A percentile compares a stretch with the other conserved stretches of the same genome.
phyloP scores from a whole-genome alignment of 2,113 vertebrate genomes.

The Nyctibius bracteatus region DNA sequence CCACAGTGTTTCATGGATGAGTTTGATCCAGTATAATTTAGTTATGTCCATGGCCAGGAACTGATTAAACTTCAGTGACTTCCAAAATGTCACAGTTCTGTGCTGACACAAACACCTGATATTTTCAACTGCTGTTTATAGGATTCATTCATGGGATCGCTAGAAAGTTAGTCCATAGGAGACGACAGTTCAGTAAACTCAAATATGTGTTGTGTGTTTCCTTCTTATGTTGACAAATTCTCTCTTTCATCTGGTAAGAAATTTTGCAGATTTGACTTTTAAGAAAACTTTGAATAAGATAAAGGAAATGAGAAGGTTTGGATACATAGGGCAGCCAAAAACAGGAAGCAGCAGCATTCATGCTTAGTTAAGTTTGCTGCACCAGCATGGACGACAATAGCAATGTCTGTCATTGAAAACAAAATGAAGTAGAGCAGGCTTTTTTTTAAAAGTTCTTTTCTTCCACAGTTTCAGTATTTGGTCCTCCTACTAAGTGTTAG shows the following conservation, averaged over 20 bases:
- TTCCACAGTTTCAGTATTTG: neutral
- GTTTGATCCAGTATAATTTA: neutral
- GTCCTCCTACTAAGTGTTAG: neutral
- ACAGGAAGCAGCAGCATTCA: neutral
- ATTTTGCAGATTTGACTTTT: neutral
- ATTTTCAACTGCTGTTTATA: neutral
- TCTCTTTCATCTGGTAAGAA: neutral
- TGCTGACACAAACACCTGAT: neutral
- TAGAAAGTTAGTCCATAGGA: neutral
- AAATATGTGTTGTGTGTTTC: neutral
- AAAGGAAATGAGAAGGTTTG: neutral
- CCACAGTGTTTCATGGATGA: neutral
- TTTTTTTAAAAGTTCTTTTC: neutral
- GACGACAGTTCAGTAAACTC: neutral
- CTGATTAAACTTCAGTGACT: neutral
- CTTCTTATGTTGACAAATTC: neutral
- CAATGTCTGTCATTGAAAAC: neutral
- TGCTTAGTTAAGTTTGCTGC: neutral
- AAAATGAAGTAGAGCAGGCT: neutral
- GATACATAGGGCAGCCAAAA: neutral
- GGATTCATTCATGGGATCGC: neutral
- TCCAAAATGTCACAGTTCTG: neutral
- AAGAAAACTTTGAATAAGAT: neutral
- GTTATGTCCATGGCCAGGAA: neutral
- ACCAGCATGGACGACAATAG: neutral